These are phyloP conservation scores for Eristalinus sepulchralis DNA, from an alignment of 2,888 invertebrate genomes.

Conservation along the genomic window DNA sequence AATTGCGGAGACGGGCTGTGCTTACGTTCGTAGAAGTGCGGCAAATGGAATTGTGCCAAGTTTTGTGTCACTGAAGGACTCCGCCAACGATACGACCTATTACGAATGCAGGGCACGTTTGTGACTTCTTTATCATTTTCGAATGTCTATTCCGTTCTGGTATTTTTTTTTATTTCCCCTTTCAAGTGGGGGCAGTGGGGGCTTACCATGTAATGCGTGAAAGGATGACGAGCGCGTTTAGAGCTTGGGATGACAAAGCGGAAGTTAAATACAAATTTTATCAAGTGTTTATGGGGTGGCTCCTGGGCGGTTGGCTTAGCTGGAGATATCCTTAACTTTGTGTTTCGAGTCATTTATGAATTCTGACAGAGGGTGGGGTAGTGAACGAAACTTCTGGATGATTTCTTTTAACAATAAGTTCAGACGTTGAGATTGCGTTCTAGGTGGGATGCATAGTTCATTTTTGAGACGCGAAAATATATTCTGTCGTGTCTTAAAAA, in stretches of 20 bases:
- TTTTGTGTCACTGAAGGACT: slow-evolving; percentile 15
- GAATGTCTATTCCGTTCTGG: background rate
- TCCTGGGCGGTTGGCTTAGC: background rate
- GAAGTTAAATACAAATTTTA: slow-evolving; percentile 28
- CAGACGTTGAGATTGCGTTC: too few relatives aligned
- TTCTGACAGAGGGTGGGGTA: too few relatives aligned
- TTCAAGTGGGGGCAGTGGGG: background rate
- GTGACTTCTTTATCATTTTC: slow-evolving; percentile 39
- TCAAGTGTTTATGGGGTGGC: slow-evolving; percentile 17
- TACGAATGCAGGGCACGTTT: slow-evolving; percentile 45
- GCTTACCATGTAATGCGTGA: background rate
- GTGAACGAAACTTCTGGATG: too few relatives aligned
- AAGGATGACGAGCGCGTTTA: background rate
- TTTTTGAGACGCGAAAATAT: too few relatives aligned
- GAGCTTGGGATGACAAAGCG: slow-evolving; percentile 15
- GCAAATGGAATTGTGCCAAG: slow-evolving; percentile 35
- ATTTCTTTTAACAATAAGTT: too few relatives aligned
- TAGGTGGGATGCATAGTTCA: too few relatives aligned
- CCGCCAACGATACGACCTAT: background rate
- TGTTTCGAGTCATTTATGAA: too few relatives aligned
- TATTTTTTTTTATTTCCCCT: slow-evolving; percentile 13
- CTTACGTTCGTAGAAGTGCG: slow-evolving; percentile 4
- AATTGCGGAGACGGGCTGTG: background rate
- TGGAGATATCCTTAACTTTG: background rate
- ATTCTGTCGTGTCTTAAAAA: too few relatives aligned